Evolutionary conservation across 2,888 invertebrate genomes (phyloP).

Genomic region (Cryptocephalus primarius): DNA sequence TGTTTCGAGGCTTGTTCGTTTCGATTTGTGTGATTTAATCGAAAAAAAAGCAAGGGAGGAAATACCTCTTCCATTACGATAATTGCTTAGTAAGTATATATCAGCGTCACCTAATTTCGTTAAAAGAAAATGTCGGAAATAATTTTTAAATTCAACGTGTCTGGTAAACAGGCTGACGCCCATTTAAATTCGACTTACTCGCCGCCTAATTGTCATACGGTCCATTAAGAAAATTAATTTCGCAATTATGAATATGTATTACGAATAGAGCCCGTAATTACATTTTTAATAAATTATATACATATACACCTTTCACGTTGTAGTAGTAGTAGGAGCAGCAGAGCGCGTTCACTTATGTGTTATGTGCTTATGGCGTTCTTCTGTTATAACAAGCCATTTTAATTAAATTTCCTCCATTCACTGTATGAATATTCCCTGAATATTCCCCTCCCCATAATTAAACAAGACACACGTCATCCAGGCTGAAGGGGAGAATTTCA

Average conservation of each 20-base stretch:
- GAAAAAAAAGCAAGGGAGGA: no score
- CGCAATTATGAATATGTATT: constrained; percentile 20
- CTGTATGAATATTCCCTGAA: constrained; percentile 28
- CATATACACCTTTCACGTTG: constrained; percentile 16
- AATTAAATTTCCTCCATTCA: constrained; percentile 31
- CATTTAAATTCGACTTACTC: no score
- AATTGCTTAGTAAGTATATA: no score
- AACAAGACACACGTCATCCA: constrained; percentile 29
- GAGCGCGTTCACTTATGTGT: constrained; percentile 13
- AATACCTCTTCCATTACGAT: no score
- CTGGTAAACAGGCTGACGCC: no score
- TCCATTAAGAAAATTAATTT: constrained; percentile 24
- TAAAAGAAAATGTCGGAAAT: no score
- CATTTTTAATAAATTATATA: constrained; percentile 24
- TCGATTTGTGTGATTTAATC: no score
- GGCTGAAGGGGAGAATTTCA: constrained; percentile 24
- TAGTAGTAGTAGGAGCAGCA: background rate
- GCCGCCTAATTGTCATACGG: constrained; percentile 7
- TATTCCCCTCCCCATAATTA: constrained; percentile 29
- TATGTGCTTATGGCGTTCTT: constrained; percentile 22
- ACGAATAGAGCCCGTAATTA: constrained; percentile 20
- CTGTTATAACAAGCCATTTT: constrained; percentile 28
- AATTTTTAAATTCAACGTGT: no score
- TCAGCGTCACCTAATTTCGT: no score
- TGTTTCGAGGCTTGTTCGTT: no score